Evolutionary conservation across 2,888 invertebrate genomes (phyloP).

Genomic region (Zaprionus obscuricornis): DNA sequence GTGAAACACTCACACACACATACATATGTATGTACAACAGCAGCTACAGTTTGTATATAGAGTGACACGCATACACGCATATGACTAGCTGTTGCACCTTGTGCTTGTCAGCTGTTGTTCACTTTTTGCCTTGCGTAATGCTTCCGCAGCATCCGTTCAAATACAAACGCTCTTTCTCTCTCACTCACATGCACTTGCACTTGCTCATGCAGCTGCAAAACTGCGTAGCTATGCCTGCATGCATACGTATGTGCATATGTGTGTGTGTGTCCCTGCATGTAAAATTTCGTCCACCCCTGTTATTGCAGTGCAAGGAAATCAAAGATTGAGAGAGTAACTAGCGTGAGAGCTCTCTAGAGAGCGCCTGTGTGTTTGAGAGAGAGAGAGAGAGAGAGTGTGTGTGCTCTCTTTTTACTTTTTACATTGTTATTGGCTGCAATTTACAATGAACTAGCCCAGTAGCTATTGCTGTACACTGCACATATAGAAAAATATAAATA

Average conservation of each 20-base stretch:
- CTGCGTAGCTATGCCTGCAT: neutral
- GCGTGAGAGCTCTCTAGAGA: constrained; percentile 4
- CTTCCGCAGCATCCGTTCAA: constrained; percentile 57
- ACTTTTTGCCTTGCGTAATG: constrained; percentile 57
- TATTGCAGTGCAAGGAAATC: too few species aligned
- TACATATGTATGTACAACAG: constrained; percentile 1
- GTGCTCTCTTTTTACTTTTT: constrained; percentile 27
- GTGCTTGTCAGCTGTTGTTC: constrained; percentile 57
- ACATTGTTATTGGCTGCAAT: constrained; percentile 19
- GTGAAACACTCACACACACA: constrained; percentile 25
- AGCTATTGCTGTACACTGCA: neutral
- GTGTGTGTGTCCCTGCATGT: neutral
- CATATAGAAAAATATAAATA: constrained; percentile 17
- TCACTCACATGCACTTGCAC: neutral
- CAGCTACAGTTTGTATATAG: neutral
- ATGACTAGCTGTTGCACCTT: constrained; percentile 55
- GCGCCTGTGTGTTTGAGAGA: too few species aligned
- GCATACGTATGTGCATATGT: neutral
- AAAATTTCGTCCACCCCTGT: constrained; percentile 45
- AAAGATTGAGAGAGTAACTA: neutral
- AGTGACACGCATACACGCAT: neutral
- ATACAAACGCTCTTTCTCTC: neutral
- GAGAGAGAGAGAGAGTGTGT: neutral
- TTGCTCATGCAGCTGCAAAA: constrained; percentile 4
- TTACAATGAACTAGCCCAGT: constrained; percentile 28